phyloP scores from a whole-genome alignment of 2,888 invertebrate species.

The Zaprionus bogoriensis region DNA sequence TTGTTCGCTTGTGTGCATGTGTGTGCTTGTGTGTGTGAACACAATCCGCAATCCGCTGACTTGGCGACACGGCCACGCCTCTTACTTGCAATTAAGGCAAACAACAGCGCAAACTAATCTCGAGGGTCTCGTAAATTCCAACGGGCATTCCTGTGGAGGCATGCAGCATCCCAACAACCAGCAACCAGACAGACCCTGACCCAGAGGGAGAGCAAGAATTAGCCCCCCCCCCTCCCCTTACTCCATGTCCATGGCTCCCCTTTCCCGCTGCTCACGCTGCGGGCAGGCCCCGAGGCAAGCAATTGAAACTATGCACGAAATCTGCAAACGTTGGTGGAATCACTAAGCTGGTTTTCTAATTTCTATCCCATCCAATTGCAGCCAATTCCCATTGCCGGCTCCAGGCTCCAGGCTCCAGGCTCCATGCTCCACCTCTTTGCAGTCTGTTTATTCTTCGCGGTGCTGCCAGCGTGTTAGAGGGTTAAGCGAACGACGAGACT shows the following conservation, averaged over 20 bases:
- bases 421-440: neutral
- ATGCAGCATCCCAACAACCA: no score
- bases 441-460: conserved; percentile 45
- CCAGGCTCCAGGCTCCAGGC: neutral
- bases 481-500: conserved; percentile 21
- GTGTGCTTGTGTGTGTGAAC: conserved; percentile 16
- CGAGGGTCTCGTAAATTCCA: conserved; percentile 74
- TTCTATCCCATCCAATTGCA: conserved; percentile 29
- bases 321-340: conserved; percentile 68
- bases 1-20: neutral
- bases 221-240: neutral
- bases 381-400: conserved; percentile 11
- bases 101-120: conserved; percentile 72
- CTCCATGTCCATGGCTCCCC: no score
- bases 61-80: conserved; percentile 69
- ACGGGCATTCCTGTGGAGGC: conserved; percentile 63
- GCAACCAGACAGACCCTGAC: conserved; percentile 4
- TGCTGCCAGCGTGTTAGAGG: conserved; percentile 36
- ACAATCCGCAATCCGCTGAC: conserved; percentile 58
- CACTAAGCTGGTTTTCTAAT: conserved; percentile 72
- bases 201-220: neutral
- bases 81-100: conserved; percentile 70
- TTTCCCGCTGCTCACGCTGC: no score
- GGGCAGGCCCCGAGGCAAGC: conserved; percentile 40
- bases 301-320: conserved; percentile 70